Percentiles rank a stretch among this genome's conserved stretches.
Conservation (phyloP, 2,888 invertebrate species). For the Onchidella celtica region DNA sequence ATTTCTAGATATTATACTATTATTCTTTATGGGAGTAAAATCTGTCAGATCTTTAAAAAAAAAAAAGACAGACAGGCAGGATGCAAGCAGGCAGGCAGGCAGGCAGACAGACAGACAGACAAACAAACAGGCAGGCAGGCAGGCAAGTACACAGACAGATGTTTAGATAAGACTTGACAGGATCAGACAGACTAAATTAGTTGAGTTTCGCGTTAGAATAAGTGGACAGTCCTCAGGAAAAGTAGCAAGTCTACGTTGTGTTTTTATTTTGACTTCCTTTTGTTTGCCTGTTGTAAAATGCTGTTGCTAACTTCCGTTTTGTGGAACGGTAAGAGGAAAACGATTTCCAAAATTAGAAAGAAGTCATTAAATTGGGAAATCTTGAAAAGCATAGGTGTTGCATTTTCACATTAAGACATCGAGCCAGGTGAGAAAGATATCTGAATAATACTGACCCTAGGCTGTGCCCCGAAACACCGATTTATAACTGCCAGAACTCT, state of each 20-base stretch:
- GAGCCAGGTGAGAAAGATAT: too few species aligned
- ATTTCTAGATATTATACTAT: too few species aligned
- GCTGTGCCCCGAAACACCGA: too few species aligned
- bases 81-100: neutral
- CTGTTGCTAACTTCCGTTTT: neutral
- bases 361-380: too few species aligned
- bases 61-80: constrained; percentile 27
- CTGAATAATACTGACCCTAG: too few species aligned
- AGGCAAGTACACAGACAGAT: neutral
- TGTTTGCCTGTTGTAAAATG: neutral
- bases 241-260: too few species aligned
- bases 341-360: too few species aligned
- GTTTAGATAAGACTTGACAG: neutral
- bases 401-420: too few species aligned
- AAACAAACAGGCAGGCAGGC: constrained; percentile 22
- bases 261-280: neutral
- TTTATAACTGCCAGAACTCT: too few species aligned
- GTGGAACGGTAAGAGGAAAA: neutral
- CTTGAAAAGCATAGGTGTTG: too few species aligned
- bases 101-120: neutral
- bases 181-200: neutral
- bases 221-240: neutral
- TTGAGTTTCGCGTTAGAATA: neutral
- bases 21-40: too few species aligned
- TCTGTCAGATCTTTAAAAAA: too few species aligned